phyloP scores from a whole-genome alignment of 2,888 invertebrate genomes.

The Caenorhabditis sp. region DNA sequence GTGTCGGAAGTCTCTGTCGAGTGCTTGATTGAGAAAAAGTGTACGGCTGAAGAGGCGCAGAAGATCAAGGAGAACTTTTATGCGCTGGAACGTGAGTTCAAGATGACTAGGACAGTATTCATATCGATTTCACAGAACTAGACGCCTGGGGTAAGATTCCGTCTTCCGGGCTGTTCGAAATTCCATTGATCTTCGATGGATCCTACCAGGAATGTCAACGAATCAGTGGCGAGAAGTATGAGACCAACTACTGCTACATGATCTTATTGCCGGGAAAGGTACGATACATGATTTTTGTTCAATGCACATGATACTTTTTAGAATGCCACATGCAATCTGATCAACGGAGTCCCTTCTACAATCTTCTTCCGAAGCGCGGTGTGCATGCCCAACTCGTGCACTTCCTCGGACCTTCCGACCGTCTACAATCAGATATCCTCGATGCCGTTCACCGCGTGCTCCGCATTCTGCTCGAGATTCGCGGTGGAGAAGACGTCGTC shows the following conservation, averaged over 20 bases:
- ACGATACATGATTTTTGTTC: not conserved
- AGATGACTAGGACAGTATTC: not conserved
- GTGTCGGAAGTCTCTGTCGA: constrained; percentile 18
- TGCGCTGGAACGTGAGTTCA: constrained; percentile 32
- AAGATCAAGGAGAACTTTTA: constrained; percentile 33
- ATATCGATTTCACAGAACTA: constrained; percentile 41
- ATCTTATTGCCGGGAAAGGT: constrained; percentile 25
- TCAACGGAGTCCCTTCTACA: constrained; percentile 6
- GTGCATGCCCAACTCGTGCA: constrained; percentile 55
- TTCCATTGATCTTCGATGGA: constrained; percentile 33
- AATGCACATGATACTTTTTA: constrained; percentile 1
- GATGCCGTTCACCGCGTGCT: constrained; percentile 26
- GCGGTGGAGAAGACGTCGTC: constrained; percentile 30
- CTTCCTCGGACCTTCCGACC: constrained; percentile 12
- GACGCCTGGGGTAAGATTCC: constrained; percentile 55
- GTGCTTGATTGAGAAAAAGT: constrained; percentile 22
- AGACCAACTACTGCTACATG: constrained; percentile 56
- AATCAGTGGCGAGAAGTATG: constrained; percentile 40
- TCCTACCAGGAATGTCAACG: constrained; percentile 52
- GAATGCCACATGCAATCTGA: constrained; percentile 22
- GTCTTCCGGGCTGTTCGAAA: constrained; percentile 44
- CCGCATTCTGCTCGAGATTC: constrained; percentile 22
- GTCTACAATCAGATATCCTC: constrained; percentile 40
- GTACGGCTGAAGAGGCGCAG: constrained; percentile 16
- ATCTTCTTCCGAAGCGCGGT: constrained; percentile 38